These are phyloP conservation scores for Phaethon lepturus DNA, from an alignment of 2,113 vertebrate species.

Conservation along the genomic window DNA sequence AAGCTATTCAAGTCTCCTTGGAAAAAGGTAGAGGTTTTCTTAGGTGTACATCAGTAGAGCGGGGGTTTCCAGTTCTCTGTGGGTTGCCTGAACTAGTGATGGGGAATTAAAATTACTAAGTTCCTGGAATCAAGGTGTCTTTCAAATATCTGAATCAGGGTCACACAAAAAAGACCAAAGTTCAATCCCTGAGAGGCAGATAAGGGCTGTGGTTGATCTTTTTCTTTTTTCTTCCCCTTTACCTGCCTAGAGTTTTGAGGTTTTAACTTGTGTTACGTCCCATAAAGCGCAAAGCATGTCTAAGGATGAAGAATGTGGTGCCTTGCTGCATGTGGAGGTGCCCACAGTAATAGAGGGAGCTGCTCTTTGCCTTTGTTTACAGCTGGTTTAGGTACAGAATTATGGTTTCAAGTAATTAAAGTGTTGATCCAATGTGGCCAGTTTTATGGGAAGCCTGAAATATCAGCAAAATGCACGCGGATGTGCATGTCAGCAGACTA, in stretches of 20 bases:
- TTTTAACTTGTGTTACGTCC: neutral
- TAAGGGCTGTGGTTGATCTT: neutral
- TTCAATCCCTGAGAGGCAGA: neutral
- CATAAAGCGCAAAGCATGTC: neutral
- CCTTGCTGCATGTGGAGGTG: neutral
- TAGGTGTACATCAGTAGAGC: fast-evolving
- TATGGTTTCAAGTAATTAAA: neutral
- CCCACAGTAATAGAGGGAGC: neutral
- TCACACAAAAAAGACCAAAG: neutral
- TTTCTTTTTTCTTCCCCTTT: neutral
- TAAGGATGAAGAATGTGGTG: neutral
- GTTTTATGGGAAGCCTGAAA: neutral
- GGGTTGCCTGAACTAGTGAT: neutral
- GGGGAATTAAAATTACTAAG: neutral
- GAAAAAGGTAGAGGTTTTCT: neutral
- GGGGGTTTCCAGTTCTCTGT: neutral
- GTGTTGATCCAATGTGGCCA: too few species aligned
- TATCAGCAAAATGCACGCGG: fast-evolving
- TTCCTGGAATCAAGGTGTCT: neutral
- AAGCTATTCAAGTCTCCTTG: neutral
- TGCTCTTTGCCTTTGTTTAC: neutral
- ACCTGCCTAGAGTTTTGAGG: neutral
- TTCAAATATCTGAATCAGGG: neutral
- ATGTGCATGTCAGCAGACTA: too few species aligned
- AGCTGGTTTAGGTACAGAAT: neutral